phyloP scores from a whole-genome alignment of 2,113 vertebrate genomes.

The Cyrtonyx montezumae region DNA sequence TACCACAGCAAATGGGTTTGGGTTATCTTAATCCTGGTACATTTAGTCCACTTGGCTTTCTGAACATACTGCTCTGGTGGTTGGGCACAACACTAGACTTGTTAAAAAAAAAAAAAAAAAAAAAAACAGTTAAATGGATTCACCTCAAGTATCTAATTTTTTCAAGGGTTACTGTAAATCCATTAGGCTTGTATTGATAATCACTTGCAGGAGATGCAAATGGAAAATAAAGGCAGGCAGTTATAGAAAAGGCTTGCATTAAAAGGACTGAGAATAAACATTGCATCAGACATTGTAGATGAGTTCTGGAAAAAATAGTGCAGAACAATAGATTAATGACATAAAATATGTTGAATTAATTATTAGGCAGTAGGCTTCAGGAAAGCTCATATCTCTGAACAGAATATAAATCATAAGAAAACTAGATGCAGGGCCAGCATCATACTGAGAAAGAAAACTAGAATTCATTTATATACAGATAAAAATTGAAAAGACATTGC shows the following conservation, averaged over 20 bases:
- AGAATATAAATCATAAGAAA: slow-evolving; percentile 56
- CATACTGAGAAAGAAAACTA: slow-evolving; percentile 19
- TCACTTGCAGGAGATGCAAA: slow-evolving; percentile 32
- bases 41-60: slow-evolving; percentile 28
- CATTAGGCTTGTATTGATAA: slow-evolving; percentile 37
- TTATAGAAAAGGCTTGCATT: slow-evolving; percentile 6
- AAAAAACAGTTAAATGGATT: slow-evolving; percentile 1
- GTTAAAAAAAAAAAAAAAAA: neutral
- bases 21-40: neutral
- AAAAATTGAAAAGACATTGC: neutral
- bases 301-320: slow-evolving; percentile 47
- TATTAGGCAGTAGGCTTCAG: slow-evolving; percentile 55
- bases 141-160: neutral
- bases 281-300: slow-evolving; percentile 39
- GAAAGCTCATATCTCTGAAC: slow-evolving; percentile 15
- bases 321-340: slow-evolving; percentile 57
- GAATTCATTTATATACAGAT: neutral
- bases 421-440: slow-evolving; percentile 15
- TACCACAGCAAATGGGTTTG: slow-evolving; percentile 57
- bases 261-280: slow-evolving; percentile 47
- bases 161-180: slow-evolving; percentile 46
- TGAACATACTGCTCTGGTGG: neutral
- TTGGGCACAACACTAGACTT: neutral
- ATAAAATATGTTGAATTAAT: slow-evolving; percentile 61
- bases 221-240: slow-evolving; percentile 34